phyloP scores from a whole-genome alignment of 2,113 vertebrate genomes.

The Chrysemys picta region DNA sequence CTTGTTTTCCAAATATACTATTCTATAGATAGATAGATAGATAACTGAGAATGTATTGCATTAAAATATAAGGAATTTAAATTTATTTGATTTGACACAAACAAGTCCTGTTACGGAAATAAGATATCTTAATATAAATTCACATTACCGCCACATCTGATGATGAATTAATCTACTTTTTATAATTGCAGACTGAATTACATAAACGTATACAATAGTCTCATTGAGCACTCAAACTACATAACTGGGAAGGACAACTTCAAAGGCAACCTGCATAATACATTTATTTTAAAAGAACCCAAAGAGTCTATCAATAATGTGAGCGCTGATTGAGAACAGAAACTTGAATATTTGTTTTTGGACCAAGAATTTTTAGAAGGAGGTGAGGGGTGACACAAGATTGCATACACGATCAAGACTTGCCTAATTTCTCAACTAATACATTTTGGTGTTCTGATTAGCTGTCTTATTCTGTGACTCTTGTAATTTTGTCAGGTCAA shows the following conservation, averaged over 20 bases:
- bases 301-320: not conserved
- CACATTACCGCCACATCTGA: slow-evolving; percentile 39
- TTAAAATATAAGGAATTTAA: slow-evolving; percentile 42
- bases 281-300: slow-evolving; percentile 75
- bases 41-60: slow-evolving; percentile 37
- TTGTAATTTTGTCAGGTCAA: slow-evolving; percentile 90
- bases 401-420: slow-evolving; percentile 30
- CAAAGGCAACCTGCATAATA: slow-evolving; percentile 78
- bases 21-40: not conserved
- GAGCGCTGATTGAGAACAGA: slow-evolving; percentile 43
- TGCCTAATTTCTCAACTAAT: slow-evolving; percentile 80
- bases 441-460: slow-evolving; percentile 90
- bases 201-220: slow-evolving; percentile 48
- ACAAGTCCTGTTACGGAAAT: slow-evolving; percentile 59
- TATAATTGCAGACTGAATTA: slow-evolving; percentile 43
- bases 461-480: slow-evolving; percentile 86
- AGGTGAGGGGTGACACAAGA: not conserved
- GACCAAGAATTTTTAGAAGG: slow-evolving; percentile 22
- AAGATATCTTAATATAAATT: slow-evolving; percentile 58
- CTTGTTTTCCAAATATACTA: not conserved
- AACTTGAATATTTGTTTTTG: slow-evolving; percentile 1
- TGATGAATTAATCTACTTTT: slow-evolving; percentile 66
- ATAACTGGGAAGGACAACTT: slow-evolving; percentile 78
- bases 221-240: not conserved
- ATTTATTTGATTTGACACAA: slow-evolving; percentile 62